These are phyloP conservation scores for Agrilus planipennis DNA, from an alignment of 1,140 invertebrate genomes.

Conservation along the genomic window DNA sequence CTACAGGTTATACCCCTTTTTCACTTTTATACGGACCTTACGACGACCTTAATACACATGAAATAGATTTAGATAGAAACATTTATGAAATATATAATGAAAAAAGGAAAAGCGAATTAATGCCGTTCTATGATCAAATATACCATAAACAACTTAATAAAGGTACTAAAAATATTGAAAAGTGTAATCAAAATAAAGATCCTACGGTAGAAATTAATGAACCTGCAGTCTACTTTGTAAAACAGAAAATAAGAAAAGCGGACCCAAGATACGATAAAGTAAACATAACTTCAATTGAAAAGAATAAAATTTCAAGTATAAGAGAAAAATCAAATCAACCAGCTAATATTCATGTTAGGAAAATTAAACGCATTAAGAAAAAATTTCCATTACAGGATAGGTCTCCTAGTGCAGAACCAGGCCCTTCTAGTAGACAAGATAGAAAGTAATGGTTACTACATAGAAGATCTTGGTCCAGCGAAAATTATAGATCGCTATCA, in stretches of 20 bases:
- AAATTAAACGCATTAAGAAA: no score
- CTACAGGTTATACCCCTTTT: not conserved
- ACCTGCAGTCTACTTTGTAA: slow-evolving; percentile 1
- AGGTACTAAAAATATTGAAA: slow-evolving; percentile 1
- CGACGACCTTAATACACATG: not conserved
- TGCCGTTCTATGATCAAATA: slow-evolving; percentile 9
- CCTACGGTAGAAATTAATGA: slow-evolving; percentile 5
- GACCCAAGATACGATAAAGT: slow-evolving; percentile 5
- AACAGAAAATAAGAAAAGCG: slow-evolving; percentile 1
- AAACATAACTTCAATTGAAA: not conserved
- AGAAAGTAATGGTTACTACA: slow-evolving; percentile 10
- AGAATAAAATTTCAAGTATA: no score
- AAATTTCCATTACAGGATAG: no score
- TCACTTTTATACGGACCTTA: not conserved
- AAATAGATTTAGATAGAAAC: not conserved
- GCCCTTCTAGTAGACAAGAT: slow-evolving; percentile 5
- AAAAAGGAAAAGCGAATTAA: slow-evolving; percentile 9
- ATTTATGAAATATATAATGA: slow-evolving; percentile 6
- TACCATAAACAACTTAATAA: slow-evolving; percentile 7
- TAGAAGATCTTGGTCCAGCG: slow-evolving; percentile 3
- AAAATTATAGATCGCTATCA: slow-evolving; percentile 8
- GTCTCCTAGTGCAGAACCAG: slow-evolving; percentile 1
- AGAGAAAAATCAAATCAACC: no score
- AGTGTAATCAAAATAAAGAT: slow-evolving; percentile 7
- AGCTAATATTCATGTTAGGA: no score